Percentiles rank a stretch among this genome's conserved stretches.
Evolutionary conservation across 1,140 invertebrate species (phyloP).

Genomic region (Matsumurasca onukii): DNA sequence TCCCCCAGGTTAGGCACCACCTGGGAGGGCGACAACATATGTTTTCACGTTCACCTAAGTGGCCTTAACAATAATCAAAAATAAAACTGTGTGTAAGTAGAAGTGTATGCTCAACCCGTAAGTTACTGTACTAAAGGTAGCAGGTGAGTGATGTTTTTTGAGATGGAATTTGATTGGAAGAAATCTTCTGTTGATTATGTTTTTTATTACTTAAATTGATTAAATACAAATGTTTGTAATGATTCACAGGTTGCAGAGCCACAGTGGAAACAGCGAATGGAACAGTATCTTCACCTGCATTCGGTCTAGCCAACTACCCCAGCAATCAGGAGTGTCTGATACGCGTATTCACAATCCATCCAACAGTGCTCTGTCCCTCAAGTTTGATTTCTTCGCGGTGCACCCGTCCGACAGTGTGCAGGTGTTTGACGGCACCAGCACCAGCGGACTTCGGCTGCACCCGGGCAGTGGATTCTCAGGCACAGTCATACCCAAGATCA

Average conservation of each 20-base stretch:
- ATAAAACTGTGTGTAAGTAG: no score
- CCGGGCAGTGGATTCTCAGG: conserved; percentile 86
- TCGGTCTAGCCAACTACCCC: conserved; percentile 79
- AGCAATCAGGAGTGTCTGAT: conserved; percentile 91
- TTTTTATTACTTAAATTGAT: no score
- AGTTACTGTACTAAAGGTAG: no score
- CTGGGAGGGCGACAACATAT: no score
- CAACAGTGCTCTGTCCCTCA: conserved; percentile 80
- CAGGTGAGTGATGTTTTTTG: no score
- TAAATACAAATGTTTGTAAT: no score
- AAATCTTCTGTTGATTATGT: no score
- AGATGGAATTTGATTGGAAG: no score
- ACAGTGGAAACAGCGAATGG: conserved; percentile 79
- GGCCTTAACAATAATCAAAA: no score
- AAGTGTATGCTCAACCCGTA: no score
- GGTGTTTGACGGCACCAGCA: conserved; percentile 86
- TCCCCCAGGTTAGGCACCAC: no score
- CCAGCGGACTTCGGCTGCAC: conserved; percentile 81
- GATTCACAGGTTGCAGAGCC: conserved; percentile 66
- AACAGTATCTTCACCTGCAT: conserved; percentile 85
- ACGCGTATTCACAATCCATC: conserved; percentile 81
- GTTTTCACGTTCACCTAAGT: no score
- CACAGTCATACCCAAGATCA: conserved; percentile 76
- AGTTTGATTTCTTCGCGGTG: conserved; percentile 83
- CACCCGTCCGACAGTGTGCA: conserved; percentile 85